Evolutionary conservation across 2,797 vertebrate genomes (phyloP).

Genomic region (Danio kyathit): DNA sequence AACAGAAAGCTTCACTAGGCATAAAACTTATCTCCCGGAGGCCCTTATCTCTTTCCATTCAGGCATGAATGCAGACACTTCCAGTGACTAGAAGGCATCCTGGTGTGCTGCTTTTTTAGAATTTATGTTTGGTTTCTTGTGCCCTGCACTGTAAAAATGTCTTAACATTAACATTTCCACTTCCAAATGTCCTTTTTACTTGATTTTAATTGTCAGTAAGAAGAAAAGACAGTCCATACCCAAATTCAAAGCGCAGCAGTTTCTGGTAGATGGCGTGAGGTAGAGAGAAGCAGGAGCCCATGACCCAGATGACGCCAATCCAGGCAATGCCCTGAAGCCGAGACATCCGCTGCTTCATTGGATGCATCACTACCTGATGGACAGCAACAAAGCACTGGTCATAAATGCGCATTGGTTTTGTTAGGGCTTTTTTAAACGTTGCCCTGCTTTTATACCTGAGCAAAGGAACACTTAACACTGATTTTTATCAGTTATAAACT

Average conservation of each 20-base stretch:
- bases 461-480: no score
- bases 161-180: neutral
- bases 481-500: no score
- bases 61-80: neutral
- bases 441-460: no score
- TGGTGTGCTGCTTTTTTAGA: neutral
- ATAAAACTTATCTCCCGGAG: neutral
- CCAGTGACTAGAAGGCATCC: neutral
- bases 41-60: neutral
- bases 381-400: neutral
- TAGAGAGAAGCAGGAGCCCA: conserved; percentile 85
- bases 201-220: neutral
- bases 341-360: conserved; percentile 83
- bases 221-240: conserved; percentile 68
- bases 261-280: conserved; percentile 88
- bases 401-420: neutral
- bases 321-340: conserved; percentile 76
- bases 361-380: conserved; percentile 84
- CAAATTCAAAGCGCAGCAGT: conserved; percentile 84
- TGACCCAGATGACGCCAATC: conserved; percentile 82
- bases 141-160: neutral
- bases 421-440: no score
- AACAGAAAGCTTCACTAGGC: no score
- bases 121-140: neutral
- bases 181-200: neutral